phyloP scores from a whole-genome alignment of 2,797 vertebrate species.

The Ambastaia sidthimunki region DNA sequence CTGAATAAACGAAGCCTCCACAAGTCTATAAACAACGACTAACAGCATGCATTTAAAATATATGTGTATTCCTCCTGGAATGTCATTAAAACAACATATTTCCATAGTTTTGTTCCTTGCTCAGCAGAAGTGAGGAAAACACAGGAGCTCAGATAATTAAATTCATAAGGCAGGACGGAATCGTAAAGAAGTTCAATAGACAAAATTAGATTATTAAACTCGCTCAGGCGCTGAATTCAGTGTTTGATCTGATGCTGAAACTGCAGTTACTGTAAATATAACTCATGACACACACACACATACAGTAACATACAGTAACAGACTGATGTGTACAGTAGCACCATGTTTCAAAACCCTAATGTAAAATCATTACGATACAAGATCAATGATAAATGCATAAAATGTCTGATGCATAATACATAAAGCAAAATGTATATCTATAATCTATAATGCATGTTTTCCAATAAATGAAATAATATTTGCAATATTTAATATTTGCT shows the following conservation, averaged over 20 bases:
- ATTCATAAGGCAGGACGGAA: background rate
- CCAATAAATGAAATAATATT: background rate
- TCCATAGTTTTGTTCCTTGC: background rate
- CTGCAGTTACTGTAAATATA: background rate
- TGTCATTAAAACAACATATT: background rate
- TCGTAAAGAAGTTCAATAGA: background rate
- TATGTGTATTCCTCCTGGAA: background rate
- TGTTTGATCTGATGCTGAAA: constrained; percentile 5
- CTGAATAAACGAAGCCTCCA: background rate
- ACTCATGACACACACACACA: background rate
- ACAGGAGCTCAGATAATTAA: background rate
- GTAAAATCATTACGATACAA: background rate
- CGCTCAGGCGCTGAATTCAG: background rate
- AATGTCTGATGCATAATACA: background rate
- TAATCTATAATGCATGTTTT: background rate
- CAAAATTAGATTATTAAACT: constrained; percentile 6
- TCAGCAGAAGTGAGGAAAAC: background rate
- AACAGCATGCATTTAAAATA: background rate
- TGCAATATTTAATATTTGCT: no score
- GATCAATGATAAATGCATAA: background rate
- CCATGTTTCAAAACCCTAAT: no score
- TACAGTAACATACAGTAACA: background rate
- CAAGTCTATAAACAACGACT: background rate
- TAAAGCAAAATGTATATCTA: background rate
- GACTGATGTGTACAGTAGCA: no score